These are phyloP conservation scores for Drosophila stalkeri DNA, from an alignment of 2,888 invertebrate genomes.

Conservation along the genomic window DNA sequence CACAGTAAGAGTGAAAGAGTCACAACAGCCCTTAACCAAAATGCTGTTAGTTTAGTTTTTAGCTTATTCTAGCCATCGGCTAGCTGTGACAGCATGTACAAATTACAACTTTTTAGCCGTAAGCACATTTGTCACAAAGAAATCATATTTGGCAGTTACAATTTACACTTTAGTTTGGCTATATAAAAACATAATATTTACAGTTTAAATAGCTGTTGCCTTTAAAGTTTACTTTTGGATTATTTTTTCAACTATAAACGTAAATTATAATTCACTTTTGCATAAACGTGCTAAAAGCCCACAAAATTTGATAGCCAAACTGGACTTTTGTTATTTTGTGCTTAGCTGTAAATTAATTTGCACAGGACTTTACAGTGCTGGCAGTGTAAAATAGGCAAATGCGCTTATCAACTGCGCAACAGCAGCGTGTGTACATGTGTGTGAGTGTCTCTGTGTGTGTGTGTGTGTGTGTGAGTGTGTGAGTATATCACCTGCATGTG, in stretches of 20 bases:
- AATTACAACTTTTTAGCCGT: not conserved
- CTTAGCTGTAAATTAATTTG: constrained; percentile 75
- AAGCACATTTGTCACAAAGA: not conserved
- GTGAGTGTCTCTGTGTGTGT: not conserved
- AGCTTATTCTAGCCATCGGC: not conserved
- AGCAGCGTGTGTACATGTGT: constrained; percentile 1
- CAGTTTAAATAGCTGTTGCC: not conserved
- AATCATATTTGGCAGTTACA: not conserved
- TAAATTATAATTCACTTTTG: not conserved
- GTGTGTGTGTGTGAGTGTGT: constrained; percentile 17
- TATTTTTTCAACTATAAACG: not conserved
- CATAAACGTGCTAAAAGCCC: not conserved
- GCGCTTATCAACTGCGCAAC: constrained; percentile 58
- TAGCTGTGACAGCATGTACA: not conserved
- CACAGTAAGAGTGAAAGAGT: too few relatives aligned
- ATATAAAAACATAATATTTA: too few relatives aligned
- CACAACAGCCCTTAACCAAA: not conserved
- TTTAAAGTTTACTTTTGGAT: not conserved
- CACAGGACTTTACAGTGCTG: constrained; percentile 38
- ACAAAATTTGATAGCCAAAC: constrained; percentile 9
- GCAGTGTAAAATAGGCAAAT: constrained; percentile 42
- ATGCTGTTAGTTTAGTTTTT: not conserved
- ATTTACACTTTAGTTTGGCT: not conserved
- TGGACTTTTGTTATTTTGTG: constrained; percentile 30
- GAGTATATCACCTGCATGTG: constrained; percentile 45